Percentiles rank a stretch among this genome's conserved stretches.
Evolutionary conservation across 2,113 vertebrate genomes (phyloP).

Genomic region (Calyptomena viridis): DNA sequence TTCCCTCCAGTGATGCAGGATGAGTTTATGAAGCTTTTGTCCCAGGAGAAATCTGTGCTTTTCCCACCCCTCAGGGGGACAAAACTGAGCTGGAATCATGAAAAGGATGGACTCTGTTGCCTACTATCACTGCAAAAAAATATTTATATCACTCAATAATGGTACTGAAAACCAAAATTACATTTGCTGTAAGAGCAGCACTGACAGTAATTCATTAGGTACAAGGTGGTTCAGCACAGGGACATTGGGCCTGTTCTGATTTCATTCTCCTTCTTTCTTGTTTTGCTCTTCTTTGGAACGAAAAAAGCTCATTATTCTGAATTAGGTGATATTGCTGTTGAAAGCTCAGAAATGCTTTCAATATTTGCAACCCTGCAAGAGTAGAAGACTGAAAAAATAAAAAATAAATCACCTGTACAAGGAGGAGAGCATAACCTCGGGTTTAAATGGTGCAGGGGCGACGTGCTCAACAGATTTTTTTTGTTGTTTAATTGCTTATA

Average conservation of each 20-base stretch:
- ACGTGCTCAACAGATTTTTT: neutral
- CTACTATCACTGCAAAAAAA: neutral
- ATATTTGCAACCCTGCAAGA: neutral
- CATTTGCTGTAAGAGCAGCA: neutral
- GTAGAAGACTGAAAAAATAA: neutral
- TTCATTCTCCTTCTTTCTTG: neutral
- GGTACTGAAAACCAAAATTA: neutral
- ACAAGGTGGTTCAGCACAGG: neutral
- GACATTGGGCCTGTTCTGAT: rapidly evolving
- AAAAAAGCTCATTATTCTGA: neutral
- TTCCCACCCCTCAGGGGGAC: neutral
- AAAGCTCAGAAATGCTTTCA: neutral
- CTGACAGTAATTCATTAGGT: neutral
- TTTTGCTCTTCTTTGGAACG: neutral
- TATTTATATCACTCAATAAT: neutral
- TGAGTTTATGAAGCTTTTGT: neutral
- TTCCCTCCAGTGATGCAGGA: neutral
- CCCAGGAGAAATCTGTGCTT: neutral
- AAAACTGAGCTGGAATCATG: neutral
- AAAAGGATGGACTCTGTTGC: neutral
- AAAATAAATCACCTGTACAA: neutral
- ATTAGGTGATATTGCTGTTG: neutral
- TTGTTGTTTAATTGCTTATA: neutral
- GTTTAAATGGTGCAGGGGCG: neutral
- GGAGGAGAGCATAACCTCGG: neutral